Evolutionary conservation across 2,888 invertebrate species (phyloP).

Genomic region (Drosophila crucigera): DNA sequence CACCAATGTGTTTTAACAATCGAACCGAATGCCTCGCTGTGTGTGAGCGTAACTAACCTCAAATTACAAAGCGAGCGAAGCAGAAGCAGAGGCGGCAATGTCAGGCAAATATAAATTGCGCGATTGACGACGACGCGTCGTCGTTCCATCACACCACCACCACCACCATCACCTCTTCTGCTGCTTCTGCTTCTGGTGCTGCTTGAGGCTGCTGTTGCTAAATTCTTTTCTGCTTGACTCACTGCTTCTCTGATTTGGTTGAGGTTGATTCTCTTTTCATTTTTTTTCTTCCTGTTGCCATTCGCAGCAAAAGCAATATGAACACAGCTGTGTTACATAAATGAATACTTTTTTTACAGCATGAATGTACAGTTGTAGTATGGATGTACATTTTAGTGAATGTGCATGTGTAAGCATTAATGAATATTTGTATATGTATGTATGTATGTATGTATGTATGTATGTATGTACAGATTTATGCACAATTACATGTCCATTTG

Average conservation of each 20-base stretch:
- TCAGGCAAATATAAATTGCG: constrained; percentile 43
- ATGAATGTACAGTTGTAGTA: constrained; percentile 2
- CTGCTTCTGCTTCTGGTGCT: background rate
- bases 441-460: background rate
- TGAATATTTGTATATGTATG: background rate
- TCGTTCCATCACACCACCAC: constrained; percentile 18
- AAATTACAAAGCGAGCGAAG: constrained; percentile 48
- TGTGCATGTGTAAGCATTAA: background rate
- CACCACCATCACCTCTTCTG: constrained; percentile 23
- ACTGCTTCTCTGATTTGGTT: constrained; percentile 37
- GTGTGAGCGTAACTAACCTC: constrained; percentile 55
- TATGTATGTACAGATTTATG: constrained; percentile 4
- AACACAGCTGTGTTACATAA: constrained; percentile 8
- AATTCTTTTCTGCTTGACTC: constrained; percentile 34
- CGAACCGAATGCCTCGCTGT: constrained; percentile 1
- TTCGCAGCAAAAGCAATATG: constrained; percentile 3
- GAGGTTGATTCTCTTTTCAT: constrained; percentile 14
- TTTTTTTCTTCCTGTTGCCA: constrained; percentile 46
- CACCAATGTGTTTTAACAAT: constrained; percentile 7
- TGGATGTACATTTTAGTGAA: constrained; percentile 1
- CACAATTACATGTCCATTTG: constrained; percentile 32
- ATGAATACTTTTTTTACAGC: constrained; percentile 6
- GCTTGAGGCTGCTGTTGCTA: constrained; percentile 20
- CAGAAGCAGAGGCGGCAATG: constrained; percentile 21
- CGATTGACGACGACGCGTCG: constrained; percentile 33